Evolutionary conservation across 1,140 invertebrate species (phyloP).

Genomic region (Leptonema lineaticorne): DNA sequence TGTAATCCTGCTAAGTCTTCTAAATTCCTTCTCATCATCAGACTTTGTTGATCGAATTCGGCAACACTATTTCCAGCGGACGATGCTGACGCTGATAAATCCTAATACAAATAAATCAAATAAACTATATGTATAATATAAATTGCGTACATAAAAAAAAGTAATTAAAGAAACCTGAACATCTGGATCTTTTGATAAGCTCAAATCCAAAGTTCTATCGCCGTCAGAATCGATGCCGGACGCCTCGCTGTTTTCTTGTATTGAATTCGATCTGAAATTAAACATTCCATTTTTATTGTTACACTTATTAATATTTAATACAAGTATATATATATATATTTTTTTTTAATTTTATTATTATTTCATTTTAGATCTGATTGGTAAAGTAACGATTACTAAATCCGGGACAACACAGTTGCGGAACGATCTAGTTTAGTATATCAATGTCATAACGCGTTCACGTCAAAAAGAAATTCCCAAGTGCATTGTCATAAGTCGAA

Average conservation of each 20-base stretch:
- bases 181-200: constrained; percentile 54
- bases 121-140: not conserved
- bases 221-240: constrained; percentile 48
- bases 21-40: constrained; percentile 55
- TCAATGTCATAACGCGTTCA: constrained; percentile 8
- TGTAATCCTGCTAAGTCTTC: constrained; percentile 55
- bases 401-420: constrained; percentile 13
- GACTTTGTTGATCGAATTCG: constrained; percentile 54
- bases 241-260: constrained; percentile 52
- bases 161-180: constrained; percentile 48
- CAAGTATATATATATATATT: not conserved
- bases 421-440: constrained; percentile 17
- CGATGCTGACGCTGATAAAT: constrained; percentile 52
- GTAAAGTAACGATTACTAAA: not conserved
- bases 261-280: constrained; percentile 36
- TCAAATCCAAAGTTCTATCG: constrained; percentile 56
- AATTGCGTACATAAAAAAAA: not conserved
- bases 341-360: not conserved
- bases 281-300: not conserved
- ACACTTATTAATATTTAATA: not conserved
- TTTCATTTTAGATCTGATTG: constrained; percentile 12
- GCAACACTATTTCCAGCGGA: constrained; percentile 55
- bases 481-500: constrained; percentile 17
- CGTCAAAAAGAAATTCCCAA: constrained; percentile 12
- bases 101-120: constrained; percentile 42